Evolutionary conservation across 2,888 invertebrate genomes (phyloP).

Genomic region (Xanthorhoe spadicearia): DNA sequence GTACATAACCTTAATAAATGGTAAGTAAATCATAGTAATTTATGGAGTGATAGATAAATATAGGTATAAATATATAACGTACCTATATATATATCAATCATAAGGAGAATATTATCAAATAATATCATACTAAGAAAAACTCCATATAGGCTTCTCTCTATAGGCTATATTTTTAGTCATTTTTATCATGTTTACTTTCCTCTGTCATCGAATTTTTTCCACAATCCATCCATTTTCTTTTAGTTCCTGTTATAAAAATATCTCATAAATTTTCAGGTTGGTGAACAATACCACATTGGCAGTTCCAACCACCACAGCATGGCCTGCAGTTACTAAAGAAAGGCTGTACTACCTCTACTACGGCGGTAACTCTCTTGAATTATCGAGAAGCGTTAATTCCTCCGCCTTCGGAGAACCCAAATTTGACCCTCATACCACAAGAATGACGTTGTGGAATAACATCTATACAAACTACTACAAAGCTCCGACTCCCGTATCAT

Average conservation of each 20-base stretch:
- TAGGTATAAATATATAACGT: too few relatives aligned
- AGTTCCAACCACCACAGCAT: slow-evolving; percentile 31
- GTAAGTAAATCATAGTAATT: too few relatives aligned
- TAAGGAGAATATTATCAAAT: too few relatives aligned
- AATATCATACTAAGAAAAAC: too few relatives aligned
- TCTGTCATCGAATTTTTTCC: too few relatives aligned
- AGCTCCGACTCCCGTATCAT: slow-evolving; percentile 50
- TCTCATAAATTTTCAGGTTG: slow-evolving; percentile 10
- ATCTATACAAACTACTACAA: slow-evolving; percentile 55
- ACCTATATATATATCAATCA: too few relatives aligned
- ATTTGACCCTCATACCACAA: slow-evolving; percentile 56
- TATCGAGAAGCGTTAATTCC: slow-evolving; percentile 1
- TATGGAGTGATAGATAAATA: too few relatives aligned
- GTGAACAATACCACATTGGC: slow-evolving; percentile 25
- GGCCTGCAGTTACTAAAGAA: slow-evolving; percentile 49
- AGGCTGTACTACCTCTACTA: slow-evolving; percentile 51
- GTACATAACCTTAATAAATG: too few relatives aligned
- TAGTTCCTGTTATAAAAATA: neutral
- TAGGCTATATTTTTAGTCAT: too few relatives aligned
- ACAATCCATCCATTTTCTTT: too few relatives aligned
- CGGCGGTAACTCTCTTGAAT: slow-evolving; percentile 47
- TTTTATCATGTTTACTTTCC: too few relatives aligned
- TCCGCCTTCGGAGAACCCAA: slow-evolving; percentile 28
- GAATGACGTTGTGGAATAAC: slow-evolving; percentile 59
- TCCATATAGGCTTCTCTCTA: too few relatives aligned